These are phyloP conservation scores for Hetaerina titia DNA, from an alignment of 2,888 invertebrate genomes.

Conservation along the genomic window DNA sequence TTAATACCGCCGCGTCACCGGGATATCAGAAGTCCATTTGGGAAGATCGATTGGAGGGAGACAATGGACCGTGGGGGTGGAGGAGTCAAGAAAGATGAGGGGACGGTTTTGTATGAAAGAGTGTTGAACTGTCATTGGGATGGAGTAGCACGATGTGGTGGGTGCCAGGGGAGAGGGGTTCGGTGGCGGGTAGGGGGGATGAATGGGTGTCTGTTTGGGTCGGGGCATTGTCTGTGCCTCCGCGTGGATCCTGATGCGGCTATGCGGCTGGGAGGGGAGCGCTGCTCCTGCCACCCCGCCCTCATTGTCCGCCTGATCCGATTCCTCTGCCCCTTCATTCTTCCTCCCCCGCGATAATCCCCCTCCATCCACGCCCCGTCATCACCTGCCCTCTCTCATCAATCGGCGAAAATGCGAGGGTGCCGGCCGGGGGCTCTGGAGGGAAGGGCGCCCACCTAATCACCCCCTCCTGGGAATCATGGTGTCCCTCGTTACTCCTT, in stretches of 20 bases:
- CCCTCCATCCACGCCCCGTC: background rate
- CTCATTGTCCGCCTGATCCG: constrained; percentile 19
- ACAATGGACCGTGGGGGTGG: background rate
- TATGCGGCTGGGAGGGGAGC: background rate
- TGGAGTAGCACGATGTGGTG: background rate
- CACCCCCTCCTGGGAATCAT: background rate
- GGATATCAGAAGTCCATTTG: constrained; percentile 27
- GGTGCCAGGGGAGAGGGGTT: background rate
- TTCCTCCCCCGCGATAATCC: constrained; percentile 12
- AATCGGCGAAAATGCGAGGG: constrained; percentile 17
- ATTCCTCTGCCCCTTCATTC: constrained; percentile 20
- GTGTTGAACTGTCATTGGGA: constrained; percentile 15
- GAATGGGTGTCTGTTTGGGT: background rate
- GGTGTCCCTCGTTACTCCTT: background rate
- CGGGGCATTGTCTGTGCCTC: background rate
- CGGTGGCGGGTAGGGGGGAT: background rate
- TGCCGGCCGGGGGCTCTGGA: background rate
- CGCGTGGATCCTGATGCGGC: background rate
- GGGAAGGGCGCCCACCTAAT: background rate
- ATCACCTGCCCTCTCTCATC: constrained; percentile 14
- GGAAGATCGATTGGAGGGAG: constrained; percentile 9
- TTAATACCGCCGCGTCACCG: constrained; percentile 19
- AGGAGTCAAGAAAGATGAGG: background rate
- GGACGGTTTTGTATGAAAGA: background rate
- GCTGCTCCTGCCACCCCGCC: background rate